phyloP scores from a whole-genome alignment of 2,113 vertebrate species.

The Corynorhinus townsendii region DNA sequence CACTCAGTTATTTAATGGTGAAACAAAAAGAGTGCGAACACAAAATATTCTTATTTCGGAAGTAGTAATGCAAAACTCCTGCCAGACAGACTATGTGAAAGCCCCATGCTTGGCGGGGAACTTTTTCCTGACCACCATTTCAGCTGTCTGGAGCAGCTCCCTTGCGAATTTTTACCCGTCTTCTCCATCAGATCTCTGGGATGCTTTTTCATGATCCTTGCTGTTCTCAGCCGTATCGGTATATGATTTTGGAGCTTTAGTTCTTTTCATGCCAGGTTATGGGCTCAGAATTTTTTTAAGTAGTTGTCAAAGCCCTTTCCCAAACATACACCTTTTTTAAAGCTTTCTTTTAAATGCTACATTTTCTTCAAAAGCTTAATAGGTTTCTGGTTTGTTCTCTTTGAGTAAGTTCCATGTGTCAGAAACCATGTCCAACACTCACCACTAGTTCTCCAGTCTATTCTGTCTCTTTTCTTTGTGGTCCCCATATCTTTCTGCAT shows the following conservation, averaged over 20 bases:
- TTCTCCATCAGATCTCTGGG: not conserved
- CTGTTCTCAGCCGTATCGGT: not conserved
- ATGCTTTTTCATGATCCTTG: not conserved
- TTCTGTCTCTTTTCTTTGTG: not conserved
- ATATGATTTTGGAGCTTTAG: not conserved
- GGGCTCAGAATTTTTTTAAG: not conserved
- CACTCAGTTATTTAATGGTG: not conserved
- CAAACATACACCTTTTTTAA: not conserved
- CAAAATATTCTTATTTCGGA: not conserved
- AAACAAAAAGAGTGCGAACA: not conserved
- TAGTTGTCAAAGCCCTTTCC: not conserved
- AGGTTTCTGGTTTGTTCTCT: not conserved
- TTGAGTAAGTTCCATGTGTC: not conserved
- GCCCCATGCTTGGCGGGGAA: fast-evolving
- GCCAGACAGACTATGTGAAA: not conserved
- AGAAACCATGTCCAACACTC: not conserved
- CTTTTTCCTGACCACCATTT: not conserved
- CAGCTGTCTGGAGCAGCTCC: no score
- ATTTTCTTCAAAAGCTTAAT: not conserved
- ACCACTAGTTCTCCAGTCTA: not conserved
- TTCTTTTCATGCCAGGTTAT: not conserved
- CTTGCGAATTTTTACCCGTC: not conserved
- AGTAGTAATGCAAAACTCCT: not conserved
- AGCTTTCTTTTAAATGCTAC: not conserved
- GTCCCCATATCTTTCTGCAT: not conserved